Conservation (phyloP, 1,140 invertebrate species). For the Hylaeus volcanicus region DNA sequence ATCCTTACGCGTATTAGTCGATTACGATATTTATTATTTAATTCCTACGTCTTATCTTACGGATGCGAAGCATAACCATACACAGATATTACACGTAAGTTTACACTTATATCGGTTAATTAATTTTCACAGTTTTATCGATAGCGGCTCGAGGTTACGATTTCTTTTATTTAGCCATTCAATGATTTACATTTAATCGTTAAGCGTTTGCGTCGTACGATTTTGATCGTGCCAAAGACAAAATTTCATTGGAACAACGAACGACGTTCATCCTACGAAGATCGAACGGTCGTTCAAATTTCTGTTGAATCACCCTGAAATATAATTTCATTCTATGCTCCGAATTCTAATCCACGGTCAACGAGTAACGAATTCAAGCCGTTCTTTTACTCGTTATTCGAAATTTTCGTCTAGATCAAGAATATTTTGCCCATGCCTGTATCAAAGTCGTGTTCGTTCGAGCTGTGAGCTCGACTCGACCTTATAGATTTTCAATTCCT, state of each 20-base stretch:
- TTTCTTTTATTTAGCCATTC: background rate
- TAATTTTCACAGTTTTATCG: background rate
- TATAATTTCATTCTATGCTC: too few relatives aligned
- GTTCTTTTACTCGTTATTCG: too few relatives aligned
- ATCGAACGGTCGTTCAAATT: too few relatives aligned
- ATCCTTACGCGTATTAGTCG: background rate
- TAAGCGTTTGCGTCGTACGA: background rate
- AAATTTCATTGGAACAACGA: too few relatives aligned
- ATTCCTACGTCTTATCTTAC: too few relatives aligned
- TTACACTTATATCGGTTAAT: constrained; percentile 1
- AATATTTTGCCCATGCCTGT: too few relatives aligned
- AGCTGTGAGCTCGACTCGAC: background rate
- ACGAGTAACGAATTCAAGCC: too few relatives aligned
- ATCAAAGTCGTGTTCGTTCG: background rate
- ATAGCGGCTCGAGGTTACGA: background rate
- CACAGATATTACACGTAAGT: background rate
- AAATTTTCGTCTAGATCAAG: too few relatives aligned
- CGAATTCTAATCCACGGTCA: too few relatives aligned
- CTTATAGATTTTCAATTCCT: constrained; percentile 34
- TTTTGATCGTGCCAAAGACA: background rate
- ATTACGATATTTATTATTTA: background rate
- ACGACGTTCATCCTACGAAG: too few relatives aligned
- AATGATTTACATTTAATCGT: background rate
- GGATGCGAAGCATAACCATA: too few relatives aligned
- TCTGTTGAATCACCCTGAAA: too few relatives aligned